These are phyloP conservation scores for Matsumurasca onukii DNA, from an alignment of 1,140 invertebrate species.

Conservation along the genomic window DNA sequence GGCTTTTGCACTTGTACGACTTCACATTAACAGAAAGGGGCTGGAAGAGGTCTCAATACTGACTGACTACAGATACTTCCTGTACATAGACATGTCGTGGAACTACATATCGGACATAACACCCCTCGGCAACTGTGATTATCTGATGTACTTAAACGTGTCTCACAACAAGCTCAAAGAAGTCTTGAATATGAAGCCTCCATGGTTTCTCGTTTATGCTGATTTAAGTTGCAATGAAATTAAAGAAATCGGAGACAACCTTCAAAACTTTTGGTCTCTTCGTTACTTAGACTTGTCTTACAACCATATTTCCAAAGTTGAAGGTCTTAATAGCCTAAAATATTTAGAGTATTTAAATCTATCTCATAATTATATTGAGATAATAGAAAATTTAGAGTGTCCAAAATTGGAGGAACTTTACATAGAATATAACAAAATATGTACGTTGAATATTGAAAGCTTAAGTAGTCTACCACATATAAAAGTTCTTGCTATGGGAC, in stretches of 20 bases:
- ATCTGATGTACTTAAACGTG: conserved; percentile 32
- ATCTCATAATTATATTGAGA: no score
- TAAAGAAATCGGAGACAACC: conserved; percentile 17
- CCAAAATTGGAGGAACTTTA: no score
- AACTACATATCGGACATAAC: conserved; percentile 29
- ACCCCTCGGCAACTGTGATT: conserved; percentile 11
- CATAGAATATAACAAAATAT: no score
- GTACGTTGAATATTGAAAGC: no score
- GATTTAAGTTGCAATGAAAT: conserved; percentile 36
- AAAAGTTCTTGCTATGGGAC: no score
- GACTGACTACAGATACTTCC: conserved; percentile 12
- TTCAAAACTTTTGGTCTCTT: conserved; percentile 33
- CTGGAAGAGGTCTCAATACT: not conserved
- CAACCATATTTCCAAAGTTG: conserved; percentile 28
- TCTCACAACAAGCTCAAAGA: conserved; percentile 31
- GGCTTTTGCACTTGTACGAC: no score
- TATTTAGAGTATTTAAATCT: no score
- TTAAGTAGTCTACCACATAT: no score
- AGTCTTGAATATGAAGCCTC: not conserved
- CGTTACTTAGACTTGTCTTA: conserved; percentile 31
- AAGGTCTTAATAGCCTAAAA: conserved; percentile 13
- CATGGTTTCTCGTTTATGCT: conserved; percentile 30
- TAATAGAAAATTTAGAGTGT: no score
- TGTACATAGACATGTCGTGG: conserved; percentile 33
- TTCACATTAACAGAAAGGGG: no score